Conservation (phyloP, 2,113 vertebrate genomes). For the Polypterus senegalus region DNA sequence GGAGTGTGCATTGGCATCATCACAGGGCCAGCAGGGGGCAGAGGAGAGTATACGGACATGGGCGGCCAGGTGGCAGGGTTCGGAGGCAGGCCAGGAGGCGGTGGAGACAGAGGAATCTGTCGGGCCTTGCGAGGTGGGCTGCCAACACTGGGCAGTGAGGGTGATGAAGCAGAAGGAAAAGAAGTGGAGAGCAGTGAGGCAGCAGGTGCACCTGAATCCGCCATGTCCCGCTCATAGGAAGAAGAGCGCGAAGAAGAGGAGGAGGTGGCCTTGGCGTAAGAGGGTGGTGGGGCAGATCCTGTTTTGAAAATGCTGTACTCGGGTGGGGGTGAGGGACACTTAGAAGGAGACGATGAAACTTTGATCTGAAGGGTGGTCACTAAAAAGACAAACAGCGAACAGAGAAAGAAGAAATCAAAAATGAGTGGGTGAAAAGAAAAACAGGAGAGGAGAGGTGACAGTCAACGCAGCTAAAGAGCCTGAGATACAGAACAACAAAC, state of each 20-base stretch:
- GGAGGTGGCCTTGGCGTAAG: conserved; percentile 51
- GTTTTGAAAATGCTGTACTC: conserved; percentile 53
- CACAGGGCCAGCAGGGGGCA: conserved; percentile 40
- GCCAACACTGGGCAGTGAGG: conserved; percentile 49
- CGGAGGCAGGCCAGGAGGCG: conserved; percentile 39
- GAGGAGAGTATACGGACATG: conserved; percentile 49
- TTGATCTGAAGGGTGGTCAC: conserved; percentile 55
- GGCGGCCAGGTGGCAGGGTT: conserved; percentile 56
- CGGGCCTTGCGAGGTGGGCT: conserved; percentile 47
- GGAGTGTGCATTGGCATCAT: conserved; percentile 45
- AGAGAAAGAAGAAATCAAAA: conserved; percentile 22
- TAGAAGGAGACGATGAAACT: conserved; percentile 50
- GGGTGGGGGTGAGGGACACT: conserved; percentile 53
- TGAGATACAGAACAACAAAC: too few relatives aligned
- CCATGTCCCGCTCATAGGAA: conserved; percentile 26
- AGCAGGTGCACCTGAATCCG: conserved; percentile 52
- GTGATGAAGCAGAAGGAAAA: conserved; percentile 56
- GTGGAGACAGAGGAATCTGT: conserved; percentile 59
- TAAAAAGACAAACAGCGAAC: conserved; percentile 33
- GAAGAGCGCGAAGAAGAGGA: conserved; percentile 36
- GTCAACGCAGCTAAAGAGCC: too few relatives aligned
- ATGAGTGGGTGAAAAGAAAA: conserved; percentile 17
- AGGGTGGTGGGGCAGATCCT: conserved; percentile 48
- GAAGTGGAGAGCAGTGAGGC: conserved; percentile 60
- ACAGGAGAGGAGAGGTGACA: conserved; percentile 45